Evolutionary conservation across 2,888 invertebrate genomes (phyloP).

Genomic region (Nomada fabriciana): DNA sequence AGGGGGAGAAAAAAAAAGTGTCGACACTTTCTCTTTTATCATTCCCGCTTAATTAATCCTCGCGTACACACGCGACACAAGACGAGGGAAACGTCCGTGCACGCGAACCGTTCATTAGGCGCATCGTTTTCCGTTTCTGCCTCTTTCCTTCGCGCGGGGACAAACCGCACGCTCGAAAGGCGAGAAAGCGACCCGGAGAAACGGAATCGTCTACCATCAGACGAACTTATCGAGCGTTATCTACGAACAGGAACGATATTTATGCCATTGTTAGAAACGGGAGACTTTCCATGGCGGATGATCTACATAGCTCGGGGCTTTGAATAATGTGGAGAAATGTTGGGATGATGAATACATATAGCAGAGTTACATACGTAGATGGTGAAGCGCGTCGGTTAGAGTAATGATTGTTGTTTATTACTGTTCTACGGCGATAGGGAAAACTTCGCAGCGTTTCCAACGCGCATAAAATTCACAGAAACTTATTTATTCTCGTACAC

Average conservation of each 20-base stretch:
- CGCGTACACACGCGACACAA: conserved; percentile 32
- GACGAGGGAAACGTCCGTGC: conserved; percentile 41
- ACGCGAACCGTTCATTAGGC: conserved; percentile 56
- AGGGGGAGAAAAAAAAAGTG: not conserved
- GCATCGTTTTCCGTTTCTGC: conserved; percentile 49
- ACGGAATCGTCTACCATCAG: not conserved
- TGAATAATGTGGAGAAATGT: not conserved
- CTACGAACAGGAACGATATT: not conserved
- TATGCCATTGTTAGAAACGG: not conserved
- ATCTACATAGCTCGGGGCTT: not conserved
- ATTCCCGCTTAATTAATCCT: conserved; percentile 55
- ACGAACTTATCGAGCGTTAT: conserved; percentile 3
- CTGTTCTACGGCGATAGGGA: too few relatives aligned
- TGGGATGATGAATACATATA: too few relatives aligned
- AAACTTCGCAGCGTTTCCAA: too few relatives aligned
- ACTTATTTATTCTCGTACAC: too few relatives aligned
- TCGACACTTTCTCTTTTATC: conserved; percentile 54
- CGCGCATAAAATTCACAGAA: too few relatives aligned
- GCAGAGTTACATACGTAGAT: too few relatives aligned
- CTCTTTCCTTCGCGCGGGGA: not conserved
- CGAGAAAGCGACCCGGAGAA: conserved; percentile 36
- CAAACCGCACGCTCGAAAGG: not conserved
- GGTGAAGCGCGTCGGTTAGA: too few relatives aligned
- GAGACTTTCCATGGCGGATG: not conserved
- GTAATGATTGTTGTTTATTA: too few relatives aligned